Conservation (phyloP, 2,797 vertebrate genomes). For the Chlorospingus semifuscus region DNA sequence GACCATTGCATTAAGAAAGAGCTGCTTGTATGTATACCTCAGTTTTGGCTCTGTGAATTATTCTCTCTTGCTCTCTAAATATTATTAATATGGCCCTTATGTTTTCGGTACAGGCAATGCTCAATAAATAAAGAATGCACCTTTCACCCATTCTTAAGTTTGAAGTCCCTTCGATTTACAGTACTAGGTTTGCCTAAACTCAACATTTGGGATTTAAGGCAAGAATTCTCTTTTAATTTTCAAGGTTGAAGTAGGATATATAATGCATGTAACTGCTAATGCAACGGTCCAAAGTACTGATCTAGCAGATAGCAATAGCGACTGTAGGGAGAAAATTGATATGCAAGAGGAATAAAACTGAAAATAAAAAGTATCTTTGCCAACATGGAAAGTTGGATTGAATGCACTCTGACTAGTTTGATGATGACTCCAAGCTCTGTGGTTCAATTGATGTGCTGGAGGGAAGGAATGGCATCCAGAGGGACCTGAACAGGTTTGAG, state of each 20-base stretch:
- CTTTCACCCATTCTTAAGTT: background rate
- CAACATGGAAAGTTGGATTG: background rate
- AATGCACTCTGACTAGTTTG: background rate
- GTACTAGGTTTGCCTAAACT: background rate
- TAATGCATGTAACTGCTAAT: background rate
- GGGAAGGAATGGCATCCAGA: background rate
- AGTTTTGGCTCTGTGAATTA: background rate
- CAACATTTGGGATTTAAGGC: background rate
- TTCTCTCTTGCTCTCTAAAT: background rate
- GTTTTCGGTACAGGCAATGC: background rate
- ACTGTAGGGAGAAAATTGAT: background rate
- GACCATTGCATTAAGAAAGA: background rate
- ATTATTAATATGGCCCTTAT: background rate
- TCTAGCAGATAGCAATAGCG: background rate
- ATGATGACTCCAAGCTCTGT: background rate
- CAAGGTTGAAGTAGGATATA: background rate
- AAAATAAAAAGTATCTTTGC: background rate
- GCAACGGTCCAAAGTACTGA: background rate
- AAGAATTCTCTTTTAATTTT: background rate
- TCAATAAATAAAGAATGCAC: background rate
- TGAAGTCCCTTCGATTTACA: background rate
- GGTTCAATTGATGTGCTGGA: background rate
- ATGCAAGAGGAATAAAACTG: background rate
- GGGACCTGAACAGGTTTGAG: background rate
- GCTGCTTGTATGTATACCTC: background rate